Evolutionary conservation across 2,797 vertebrate genomes (phyloP), one percentile per base, ranked within the genome.

Genomic region (Podarcis siculus): DNA sequence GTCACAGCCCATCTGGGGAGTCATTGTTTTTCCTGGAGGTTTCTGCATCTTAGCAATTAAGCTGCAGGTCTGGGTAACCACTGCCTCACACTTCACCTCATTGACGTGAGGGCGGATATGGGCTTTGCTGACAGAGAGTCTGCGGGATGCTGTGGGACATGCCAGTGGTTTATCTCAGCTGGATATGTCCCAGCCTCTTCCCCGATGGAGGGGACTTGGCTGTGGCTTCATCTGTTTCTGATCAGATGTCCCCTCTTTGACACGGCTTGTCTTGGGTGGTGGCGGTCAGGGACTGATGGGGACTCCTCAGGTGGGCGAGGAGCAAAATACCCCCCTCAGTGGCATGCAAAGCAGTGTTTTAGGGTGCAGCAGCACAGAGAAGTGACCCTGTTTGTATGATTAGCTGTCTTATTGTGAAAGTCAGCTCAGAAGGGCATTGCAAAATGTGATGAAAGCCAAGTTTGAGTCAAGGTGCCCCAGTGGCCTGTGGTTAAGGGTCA

Each of bases 91-190:
- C 83, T 90, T 90, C 86, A 88, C 89, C 89, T 90, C 89, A 87
- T 85, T 90, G 89, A 90, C 89, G 89, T 90, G 86, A 95, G 95
- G 94, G 92, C 92, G 95, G 95, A 96, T 95, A 94, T 92, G 86
- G 86, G 94, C 95, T 96, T 96, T 96, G 95, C 95, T 96, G 95
- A 96, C 95, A 95, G 94, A 95, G 94, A 95, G 95, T 96, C 95
- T 96, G 95, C 95, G 93, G 95, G 89, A 88, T 25, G 89, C 92
- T 89, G 67, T 78, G 91, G 94, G 91, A 93, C 95, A 93, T 93
- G 89, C 95, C 95, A 90, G 94, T 55, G 87, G 92, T 93, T 87
- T 92, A 89, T 72, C 78, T 89, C 92, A 93, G 92, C 89, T 89
- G 49, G 91, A 85, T 77, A 23, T 72, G 82, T 78, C 77, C 82